Evolutionary conservation across 2,888 invertebrate species (phyloP), one percentile per base, ranked within the genome.

Genomic region (Dusona sp.): DNA sequence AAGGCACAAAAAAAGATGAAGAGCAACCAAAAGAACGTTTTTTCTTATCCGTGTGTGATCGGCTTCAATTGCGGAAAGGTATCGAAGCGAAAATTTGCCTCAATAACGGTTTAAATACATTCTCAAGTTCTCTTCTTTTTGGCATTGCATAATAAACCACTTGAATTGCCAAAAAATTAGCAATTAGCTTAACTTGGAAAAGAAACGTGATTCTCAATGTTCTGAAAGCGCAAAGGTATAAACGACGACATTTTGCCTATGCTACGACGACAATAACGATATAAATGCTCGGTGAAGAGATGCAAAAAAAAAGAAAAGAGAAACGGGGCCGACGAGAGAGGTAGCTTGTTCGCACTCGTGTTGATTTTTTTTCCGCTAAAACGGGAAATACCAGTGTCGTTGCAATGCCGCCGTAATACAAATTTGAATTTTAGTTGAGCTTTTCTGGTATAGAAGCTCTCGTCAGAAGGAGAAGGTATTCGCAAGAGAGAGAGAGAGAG

Each of bases 281-380:
- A 70, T 36, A n/a, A 79, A 72, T 73, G 72, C 82, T 65, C 36
- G 4, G 19, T 3, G 13, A 61, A 19, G 65, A 29, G 16, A 16
- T 2, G 61, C 61, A 22, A 29, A 61, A 25, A 57, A 57, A 25
- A 25, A 57, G 7, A 42, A 25, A 57, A 25, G 29, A 70, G 29
- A 36, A 70, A 70, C 36, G 64, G 42, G 72, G 64, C 51, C 70
- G 68, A 48, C 70, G 75, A 42, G 33, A 45, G 45, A 75, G n/a
- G 42, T n/a, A 70, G 64, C 51, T 79, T 68, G 33, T 57, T 36
- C 72, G 54, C 33, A 38, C 68, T 22, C 64, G 79, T 75, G 74
- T 83, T 83, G 68, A 85, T 70, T 82, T 85, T 85, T 85, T 72
- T 79, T 74, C 70, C 74, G 70, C 79, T 78, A 82, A 77, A 82